These are phyloP conservation scores for Mythimna albipuncta DNA, from an alignment of 2,888 invertebrate species.

Conservation along the genomic window DNA sequence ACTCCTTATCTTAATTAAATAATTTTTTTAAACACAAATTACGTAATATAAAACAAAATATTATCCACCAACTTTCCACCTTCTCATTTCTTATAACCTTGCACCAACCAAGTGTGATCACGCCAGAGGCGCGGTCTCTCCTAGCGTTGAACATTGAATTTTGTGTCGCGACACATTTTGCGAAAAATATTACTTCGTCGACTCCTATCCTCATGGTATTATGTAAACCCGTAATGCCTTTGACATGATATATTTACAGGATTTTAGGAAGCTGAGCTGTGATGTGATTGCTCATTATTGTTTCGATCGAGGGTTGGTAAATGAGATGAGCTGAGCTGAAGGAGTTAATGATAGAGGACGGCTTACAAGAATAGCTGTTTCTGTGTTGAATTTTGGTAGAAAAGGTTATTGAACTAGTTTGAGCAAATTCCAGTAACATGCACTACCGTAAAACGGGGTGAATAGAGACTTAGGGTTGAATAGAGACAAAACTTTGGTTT, in stretches of 20 bases:
- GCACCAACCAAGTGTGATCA: conserved; percentile 66
- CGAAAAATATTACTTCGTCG: conserved; percentile 72
- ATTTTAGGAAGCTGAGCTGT: conserved; percentile 4
- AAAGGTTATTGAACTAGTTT: not conserved
- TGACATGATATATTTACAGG: conserved; percentile 41
- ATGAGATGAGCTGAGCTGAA: not conserved
- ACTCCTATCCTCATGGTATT: conserved; percentile 61
- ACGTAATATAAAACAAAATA: not conserved
- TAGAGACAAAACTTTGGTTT: no score
- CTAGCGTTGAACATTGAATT: conserved; percentile 79
- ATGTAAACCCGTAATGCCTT: conserved; percentile 52
- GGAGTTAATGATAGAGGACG: not conserved
- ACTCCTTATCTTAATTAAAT: no score
- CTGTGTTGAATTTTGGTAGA: not conserved
- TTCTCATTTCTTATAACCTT: conserved; percentile 50
- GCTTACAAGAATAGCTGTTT: not conserved
- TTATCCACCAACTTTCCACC: not conserved
- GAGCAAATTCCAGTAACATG: no score
- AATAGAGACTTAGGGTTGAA: no score
- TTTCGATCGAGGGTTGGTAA: not conserved
- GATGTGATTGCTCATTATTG: conserved; percentile 27
- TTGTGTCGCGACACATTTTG: conserved; percentile 78
- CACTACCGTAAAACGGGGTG: no score
- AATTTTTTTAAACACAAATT: no score
- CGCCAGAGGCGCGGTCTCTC: conserved; percentile 73